Base-by-base conservation (phyloP, 2,888 invertebrate genomes). In the Eilema sororculum region DNA sequence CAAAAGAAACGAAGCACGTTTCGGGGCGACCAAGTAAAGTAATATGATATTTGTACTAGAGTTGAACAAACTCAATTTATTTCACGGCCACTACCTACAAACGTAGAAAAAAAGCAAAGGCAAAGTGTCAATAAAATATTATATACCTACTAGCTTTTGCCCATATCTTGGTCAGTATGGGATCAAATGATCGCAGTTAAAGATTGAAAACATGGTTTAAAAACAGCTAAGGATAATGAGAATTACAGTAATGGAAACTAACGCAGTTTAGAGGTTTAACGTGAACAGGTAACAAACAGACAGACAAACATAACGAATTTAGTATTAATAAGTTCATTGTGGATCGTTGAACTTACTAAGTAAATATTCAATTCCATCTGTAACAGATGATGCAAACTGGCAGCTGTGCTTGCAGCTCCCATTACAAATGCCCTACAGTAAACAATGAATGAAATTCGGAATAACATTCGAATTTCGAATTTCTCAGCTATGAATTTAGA, bases 1-100 rank as follows among this genome's bases (percentile, higher is more conserved):
- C 72, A 74, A 82, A 82, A 79, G 76, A 79, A 78, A 73, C 68
- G 72, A 71, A 69, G 57, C 73, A 71, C 78, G 74, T 77, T 78
- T 67, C 67, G 65, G 73, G 67, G 65, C 71, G 65, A 72, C 65
- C 67, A 73, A 80, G 77, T 73, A 81, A 78, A 60, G 70, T 76
- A 69, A 76, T 72, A 79, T 46, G 20, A 78, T 73, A 78, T 81
- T 76, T 79, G 68, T 71, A 73, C 65, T 69, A 65, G 72, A 77
- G 71, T 71, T 79, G 71, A 74, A 77, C 71, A 81, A 81, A 81
- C 76, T 73, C 71, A 69, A 77, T 81, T 72, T 71, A 69, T 71
- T 79, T 71, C 61, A 61, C 28, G 72, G 71, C 63, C 58, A 58
- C 58, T 24, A 24, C 46, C 46, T 20, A 46, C 46, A 46, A 5